Evolutionary conservation across 30 jellyfish, hydroid and myxozoan species (phyloP).

Genomic region (Aurelia coerulea): DNA sequence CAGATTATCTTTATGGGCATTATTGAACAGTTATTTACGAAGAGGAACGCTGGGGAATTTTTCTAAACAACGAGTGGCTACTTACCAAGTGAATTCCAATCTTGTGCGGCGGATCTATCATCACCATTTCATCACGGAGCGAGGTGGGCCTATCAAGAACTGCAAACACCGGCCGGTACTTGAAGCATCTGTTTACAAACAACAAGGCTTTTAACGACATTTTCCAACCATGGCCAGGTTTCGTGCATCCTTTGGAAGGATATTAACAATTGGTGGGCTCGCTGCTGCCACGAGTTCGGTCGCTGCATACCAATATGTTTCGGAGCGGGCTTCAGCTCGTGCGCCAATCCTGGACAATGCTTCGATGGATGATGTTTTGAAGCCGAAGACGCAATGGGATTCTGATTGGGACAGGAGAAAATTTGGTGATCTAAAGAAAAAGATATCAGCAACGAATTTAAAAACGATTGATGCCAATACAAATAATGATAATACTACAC

Average conservation of each 20-base stretch:
- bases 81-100: too few relatives aligned
- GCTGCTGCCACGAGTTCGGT: constrained; percentile 83
- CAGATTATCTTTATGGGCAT: too few relatives aligned
- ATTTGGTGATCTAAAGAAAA: constrained; percentile 7
- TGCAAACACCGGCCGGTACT: too few relatives aligned
- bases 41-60: too few relatives aligned
- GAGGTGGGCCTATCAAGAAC: too few relatives aligned
- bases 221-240: constrained; percentile 60
- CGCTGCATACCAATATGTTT: constrained; percentile 43
- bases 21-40: too few relatives aligned
- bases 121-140: too few relatives aligned
- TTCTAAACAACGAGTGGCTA: too few relatives aligned
- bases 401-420: constrained; percentile 83
- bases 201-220: constrained; percentile 4
- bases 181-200: too few relatives aligned
- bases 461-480: constrained; percentile 10
- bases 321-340: constrained; percentile 60
- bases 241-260: constrained; percentile 71
- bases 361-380: constrained; percentile 15
- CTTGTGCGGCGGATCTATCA: too few relatives aligned
- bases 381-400: constrained; percentile 73
- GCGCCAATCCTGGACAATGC: constrained; percentile 51
- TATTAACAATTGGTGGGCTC: constrained; percentile 84
- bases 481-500: neutral
- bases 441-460: constrained; percentile 2